These are phyloP conservation scores for Malurus cyaneus DNA, from an alignment of 2,113 vertebrate genomes.

Conservation along the genomic window DNA sequence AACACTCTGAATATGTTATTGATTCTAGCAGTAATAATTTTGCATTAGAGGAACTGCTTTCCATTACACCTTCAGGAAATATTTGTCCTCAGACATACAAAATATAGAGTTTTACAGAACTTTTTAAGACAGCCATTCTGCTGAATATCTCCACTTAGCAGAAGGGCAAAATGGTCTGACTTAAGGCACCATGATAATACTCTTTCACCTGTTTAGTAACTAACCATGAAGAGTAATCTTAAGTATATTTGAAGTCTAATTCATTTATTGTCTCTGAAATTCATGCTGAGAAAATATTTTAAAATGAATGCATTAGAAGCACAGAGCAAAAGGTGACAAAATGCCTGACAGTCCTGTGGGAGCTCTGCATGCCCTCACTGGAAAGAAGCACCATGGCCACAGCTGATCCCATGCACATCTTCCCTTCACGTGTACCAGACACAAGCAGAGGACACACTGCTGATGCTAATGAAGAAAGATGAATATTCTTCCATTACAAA, in stretches of 20 bases:
- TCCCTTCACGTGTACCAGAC: background rate
- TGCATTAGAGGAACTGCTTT: background rate
- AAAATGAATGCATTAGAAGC: background rate
- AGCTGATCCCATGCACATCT: background rate
- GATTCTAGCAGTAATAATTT: background rate
- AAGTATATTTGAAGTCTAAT: background rate
- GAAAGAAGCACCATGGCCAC: background rate
- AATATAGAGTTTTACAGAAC: background rate
- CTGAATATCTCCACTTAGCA: background rate
- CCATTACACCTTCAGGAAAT: background rate
- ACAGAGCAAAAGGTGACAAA: background rate
- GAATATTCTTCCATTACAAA: background rate
- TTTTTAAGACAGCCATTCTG: background rate
- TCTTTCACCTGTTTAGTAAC: background rate
- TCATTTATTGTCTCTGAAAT: background rate
- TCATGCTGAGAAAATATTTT: background rate
- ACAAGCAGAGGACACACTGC: rapidly evolving
- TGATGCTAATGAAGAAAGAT: background rate
- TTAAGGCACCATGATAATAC: background rate
- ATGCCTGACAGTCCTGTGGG: background rate
- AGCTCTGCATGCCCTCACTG: background rate
- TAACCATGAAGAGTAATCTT: background rate
- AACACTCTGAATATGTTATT: background rate
- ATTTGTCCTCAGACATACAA: background rate
- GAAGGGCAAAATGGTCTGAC: background rate